A percentile compares a stretch with the other conserved stretches of the same genome.
Conservation (phyloP, 2,888 invertebrate species). For the Patella depressa region DNA sequence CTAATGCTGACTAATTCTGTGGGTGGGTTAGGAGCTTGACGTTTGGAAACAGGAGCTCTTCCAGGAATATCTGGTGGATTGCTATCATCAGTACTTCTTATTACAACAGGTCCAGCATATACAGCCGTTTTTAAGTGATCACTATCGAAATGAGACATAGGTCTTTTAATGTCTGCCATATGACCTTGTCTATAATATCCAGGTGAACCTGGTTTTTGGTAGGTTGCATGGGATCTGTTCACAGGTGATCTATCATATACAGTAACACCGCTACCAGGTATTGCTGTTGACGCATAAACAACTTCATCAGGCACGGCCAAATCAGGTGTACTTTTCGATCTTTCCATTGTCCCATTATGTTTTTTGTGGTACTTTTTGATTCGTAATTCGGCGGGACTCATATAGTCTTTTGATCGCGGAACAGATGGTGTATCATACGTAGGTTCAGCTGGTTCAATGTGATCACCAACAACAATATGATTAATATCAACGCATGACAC, state of each 20-base stretch:
- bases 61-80: conserved; percentile 43
- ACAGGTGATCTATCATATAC: neutral
- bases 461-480: conserved; percentile 33
- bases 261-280: neutral
- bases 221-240: neutral
- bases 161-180: conserved; percentile 2
- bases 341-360: conserved; percentile 45
- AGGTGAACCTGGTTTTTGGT: conserved; percentile 6
- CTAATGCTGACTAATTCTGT: conserved; percentile 50
- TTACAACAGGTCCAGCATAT: conserved; percentile 6
- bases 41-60: conserved; percentile 48
- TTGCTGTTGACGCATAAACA: conserved; percentile 12
- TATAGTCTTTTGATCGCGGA: conserved; percentile 35
- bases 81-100: neutral
- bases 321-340: conserved; percentile 61
- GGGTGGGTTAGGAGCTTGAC: conserved; percentile 47
- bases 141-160: neutral
- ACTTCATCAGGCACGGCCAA: conserved; percentile 34
- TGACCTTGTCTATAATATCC: conserved; percentile 6
- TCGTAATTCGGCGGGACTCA: conserved; percentile 54
- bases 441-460: conserved; percentile 21
- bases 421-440: conserved; percentile 20
- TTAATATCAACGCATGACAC: conserved; percentile 59
- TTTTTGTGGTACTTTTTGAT: conserved; percentile 53
- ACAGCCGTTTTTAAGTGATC: neutral